Evolutionary conservation across 30 jellyfish, hydroid and myxozoan genomes (phyloP).

Genomic region (Catostylus mosaicus): DNA sequence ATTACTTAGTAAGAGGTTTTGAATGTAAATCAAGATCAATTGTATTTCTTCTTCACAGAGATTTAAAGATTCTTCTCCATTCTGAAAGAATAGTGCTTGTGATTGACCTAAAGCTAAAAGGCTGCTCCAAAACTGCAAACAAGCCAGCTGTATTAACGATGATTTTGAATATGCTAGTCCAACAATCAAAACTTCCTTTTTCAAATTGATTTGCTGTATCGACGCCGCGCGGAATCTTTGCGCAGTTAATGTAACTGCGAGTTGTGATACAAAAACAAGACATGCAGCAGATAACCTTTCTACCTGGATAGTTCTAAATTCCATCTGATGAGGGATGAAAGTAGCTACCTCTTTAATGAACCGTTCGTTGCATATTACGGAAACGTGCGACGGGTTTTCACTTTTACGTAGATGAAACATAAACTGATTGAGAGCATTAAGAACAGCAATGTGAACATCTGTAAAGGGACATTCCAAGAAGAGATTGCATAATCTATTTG

Average conservation of each 20-base stretch:
- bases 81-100: not conserved
- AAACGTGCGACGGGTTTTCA: not conserved
- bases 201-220: not conserved
- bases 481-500: conserved; percentile 31
- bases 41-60: conserved; percentile 5
- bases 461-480: conserved; percentile 27
- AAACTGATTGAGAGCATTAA: conserved; percentile 43
- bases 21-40: conserved; percentile 23
- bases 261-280: conserved; percentile 33
- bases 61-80: not conserved
- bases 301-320: not conserved
- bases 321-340: conserved; percentile 11
- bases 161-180: conserved; percentile 38
- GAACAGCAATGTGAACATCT: conserved; percentile 30
- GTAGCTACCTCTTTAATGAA: conserved; percentile 25
- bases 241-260: not conserved
- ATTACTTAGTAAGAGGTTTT: conserved; percentile 34
- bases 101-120: not conserved
- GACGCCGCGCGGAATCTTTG: not conserved
- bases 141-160: conserved; percentile 33
- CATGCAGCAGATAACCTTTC: conserved; percentile 33
- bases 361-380: conserved; percentile 32
- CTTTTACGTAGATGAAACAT: not conserved
- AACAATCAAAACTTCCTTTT: conserved; percentile 5
- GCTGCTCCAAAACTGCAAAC: conserved; percentile 39